Evolutionary conservation across 2,888 invertebrate species (phyloP), one percentile per base, ranked within the genome.

Genomic region (Asteroscopus sphinx): DNA sequence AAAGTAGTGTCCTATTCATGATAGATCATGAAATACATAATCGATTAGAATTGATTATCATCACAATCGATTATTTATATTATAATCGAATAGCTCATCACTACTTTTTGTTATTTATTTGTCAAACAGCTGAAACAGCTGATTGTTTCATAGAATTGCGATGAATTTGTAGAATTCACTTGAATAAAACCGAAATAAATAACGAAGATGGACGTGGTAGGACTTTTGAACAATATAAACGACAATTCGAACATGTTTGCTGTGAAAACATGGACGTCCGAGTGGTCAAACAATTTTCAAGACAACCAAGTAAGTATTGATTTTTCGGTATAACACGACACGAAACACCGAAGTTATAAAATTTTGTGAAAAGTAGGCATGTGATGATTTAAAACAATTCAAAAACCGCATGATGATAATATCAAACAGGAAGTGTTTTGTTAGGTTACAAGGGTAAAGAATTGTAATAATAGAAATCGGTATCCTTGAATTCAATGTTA

Each of bases 221-320:
- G 91, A 48, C 83, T 94, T 49, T 81, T 94, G 58, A 92, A 85
- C 70, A 93, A 92, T 81, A 92, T 92, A 67, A 87, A 93, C 69
- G 93, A 92, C 42, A 93, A 90, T 80, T 82, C 91, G 42, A 91
- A 94, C 64, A 90, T 93, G 92, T 93, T 93, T 77, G 92, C 92
- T 26, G 90, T 94, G 41, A 90, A 90, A 81, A 93, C 93, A 45
- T 94, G 94, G 94, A 93, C 92, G 57, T 86, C 92, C 3, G 91
- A 94, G 61, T 93, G 92, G 92, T 89, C 94, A 9, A 87, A 87
- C 71, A 92, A 89, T 82, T 89, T 94, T 74, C 92, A 94, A 85
- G 92, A 94, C 73, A 93, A 94, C 73, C 94, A 94, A 87, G 94
- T 91, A 73, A 84, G 89, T 88, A 81, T 79, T 77, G 80, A 82